Base-by-base conservation (phyloP, 2,797 vertebrate species). In the Echeneis naucrates region DNA sequence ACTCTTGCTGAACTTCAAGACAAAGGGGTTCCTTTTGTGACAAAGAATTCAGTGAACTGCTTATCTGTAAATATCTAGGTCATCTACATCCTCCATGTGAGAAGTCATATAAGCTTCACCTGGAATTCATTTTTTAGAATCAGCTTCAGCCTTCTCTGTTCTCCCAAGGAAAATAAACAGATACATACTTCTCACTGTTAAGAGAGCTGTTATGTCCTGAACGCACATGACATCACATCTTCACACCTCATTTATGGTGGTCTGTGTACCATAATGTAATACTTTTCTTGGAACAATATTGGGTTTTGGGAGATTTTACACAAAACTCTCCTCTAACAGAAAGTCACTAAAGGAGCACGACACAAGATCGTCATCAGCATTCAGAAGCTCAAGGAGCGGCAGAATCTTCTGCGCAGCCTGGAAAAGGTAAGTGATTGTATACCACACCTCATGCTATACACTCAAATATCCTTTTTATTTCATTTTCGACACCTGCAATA, bases 361-460 rank as follows among this genome's bases (percentile, higher is more conserved):
- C 98, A 99, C 94, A 99, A 99, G 94, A 99, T 99, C 47, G 96
- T 99, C 75, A 98, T 99, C 94, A 99, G 98, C 86, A 98, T 99
- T 92, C 96, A 97, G 93, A 99, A 99, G 90, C 96, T 99, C 80
- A 98, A 96, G 89, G 98, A 99, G 83, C 94, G 98, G 65, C 97
- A 98, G 85, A 96, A 96, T 79, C 92, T 98, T 42, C 96, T 99
- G 54, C 97, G 97, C 75, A 97, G 95, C 78, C 89, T 99, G 92
- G 98, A 99, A 92, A 97, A 98, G 96, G 98, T 99, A 82, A 92
- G 66, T 55, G 14, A 47, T 40, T 7, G 1, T 8, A 9, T 1
- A 24, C 4, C 24, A 10, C 33, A 23, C 53, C 35, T 67, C 42
- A 21, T 27, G n/a, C 55, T 14, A 23, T 23, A 33, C 8, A 14